Evolutionary conservation across 2,113 vertebrate species (phyloP), one percentile per base, ranked within the genome.

Genomic region (Sarotherodon lohbergeri): DNA sequence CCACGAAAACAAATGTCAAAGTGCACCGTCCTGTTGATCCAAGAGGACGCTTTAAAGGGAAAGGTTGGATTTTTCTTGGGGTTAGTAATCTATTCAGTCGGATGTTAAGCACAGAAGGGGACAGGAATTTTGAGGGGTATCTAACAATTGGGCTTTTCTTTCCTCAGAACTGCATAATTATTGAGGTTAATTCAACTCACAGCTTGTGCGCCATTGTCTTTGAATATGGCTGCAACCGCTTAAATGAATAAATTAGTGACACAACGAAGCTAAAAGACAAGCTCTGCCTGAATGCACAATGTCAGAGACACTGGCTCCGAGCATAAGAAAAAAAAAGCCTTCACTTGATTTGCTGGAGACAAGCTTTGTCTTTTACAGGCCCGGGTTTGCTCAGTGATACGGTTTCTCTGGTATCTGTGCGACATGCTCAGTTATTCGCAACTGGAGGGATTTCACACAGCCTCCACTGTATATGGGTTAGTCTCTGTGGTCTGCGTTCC

Each of bases 191-290:
- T 93, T 93, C 91, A 92, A 90, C 93, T 85, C 59, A 36, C 89
- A 92, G 92, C 90, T 90, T 89, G 86, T 61, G 86, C 22, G 50
- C 93, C 85, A 94, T 96, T 95, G 95, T 96, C 93, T 95, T 93
- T 95, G 90, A 94, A 92, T 93, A 93, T 90, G 85, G 90, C 94
- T 89, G 93, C 93, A 71, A 61, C 89, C 52, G 90, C 91, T 90
- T 90, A 94, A 92, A 92, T 93, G 87, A 96, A 95, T 95, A 93
- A 91, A 95, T 95, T 95, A 93, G 88, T 81, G 71, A 93, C 89
- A 94, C 91, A 94, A 86, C 41, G 68, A 89, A 90, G 85, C 87
- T 81, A 91, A 93, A 86, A 81, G 92, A 95, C 89, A 88, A 91
- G 94, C 88, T 85, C 12, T 82, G 92, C 80, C 88, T 91, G 86